Evolutionary conservation across 2,797 vertebrate species (phyloP).

Genomic region (Mormyrops boulengeri): DNA sequence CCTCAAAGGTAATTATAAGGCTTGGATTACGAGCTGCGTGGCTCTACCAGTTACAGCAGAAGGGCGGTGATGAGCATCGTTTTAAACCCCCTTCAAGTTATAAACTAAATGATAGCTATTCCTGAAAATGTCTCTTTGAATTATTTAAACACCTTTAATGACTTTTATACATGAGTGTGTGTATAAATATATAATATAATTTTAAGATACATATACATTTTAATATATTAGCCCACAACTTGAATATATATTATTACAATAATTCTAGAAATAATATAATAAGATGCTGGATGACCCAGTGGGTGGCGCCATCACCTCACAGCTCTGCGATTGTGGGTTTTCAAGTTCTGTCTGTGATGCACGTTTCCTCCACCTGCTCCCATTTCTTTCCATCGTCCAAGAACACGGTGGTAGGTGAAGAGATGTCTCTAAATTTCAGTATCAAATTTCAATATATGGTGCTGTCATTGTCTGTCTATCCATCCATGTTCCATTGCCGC

Average conservation of each 20-base stretch:
- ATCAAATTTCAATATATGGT: not conserved
- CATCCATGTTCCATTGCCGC: not conserved
- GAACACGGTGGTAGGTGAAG: not conserved
- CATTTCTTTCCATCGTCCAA: not conserved
- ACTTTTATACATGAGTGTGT: not conserved
- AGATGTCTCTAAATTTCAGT: not conserved
- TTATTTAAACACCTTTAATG: not conserved
- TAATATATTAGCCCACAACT: not conserved
- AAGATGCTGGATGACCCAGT: not conserved
- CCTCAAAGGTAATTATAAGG: constrained; percentile 7
- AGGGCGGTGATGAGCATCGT: not conserved
- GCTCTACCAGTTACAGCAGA: not conserved
- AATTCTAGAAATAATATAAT: not conserved
- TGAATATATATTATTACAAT: not conserved
- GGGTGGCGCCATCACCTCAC: not conserved
- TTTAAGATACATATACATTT: not conserved
- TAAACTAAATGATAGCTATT: not conserved
- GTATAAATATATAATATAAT: not conserved
- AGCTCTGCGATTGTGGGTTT: not conserved
- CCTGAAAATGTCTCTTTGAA: not conserved
- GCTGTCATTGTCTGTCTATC: not conserved
- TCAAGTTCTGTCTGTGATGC: not conserved
- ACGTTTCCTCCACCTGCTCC: not conserved
- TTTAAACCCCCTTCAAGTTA: not conserved
- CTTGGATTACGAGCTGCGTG: not conserved